Evolutionary conservation across 2,113 vertebrate genomes (phyloP).

Genomic region (Xyrauchen texanus): DNA sequence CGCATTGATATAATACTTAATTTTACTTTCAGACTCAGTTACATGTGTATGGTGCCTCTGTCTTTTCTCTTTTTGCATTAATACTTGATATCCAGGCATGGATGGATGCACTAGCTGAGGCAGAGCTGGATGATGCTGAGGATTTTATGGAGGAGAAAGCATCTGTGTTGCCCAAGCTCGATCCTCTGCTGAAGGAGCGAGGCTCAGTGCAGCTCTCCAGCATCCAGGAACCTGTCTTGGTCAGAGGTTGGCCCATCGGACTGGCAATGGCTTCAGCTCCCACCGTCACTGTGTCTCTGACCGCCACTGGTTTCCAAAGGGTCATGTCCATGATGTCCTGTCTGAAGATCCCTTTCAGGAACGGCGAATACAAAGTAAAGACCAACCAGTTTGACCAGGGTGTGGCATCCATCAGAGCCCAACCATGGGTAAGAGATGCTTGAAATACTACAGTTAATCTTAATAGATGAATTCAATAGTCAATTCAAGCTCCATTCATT

Average conservation of each 20-base stretch:
- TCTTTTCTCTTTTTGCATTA: not conserved
- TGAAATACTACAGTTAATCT: not conserved
- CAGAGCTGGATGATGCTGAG: conserved; percentile 81
- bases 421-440: conserved; percentile 80
- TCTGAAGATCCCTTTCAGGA: conserved; percentile 72
- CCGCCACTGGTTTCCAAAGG: conserved; percentile 70
- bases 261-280: conserved; percentile 81
- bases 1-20: not conserved
- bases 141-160: conserved; percentile 62
- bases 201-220: conserved; percentile 58
- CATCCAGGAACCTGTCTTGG: conserved; percentile 61
- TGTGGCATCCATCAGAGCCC: conserved; percentile 86
- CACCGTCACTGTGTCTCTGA: conserved; percentile 63
- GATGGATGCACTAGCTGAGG: conserved; percentile 79
- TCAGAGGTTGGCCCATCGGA: conserved; percentile 84
- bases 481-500: too few relatives aligned
- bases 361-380: conserved; percentile 62
- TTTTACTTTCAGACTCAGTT: not conserved
- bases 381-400: conserved; percentile 74
- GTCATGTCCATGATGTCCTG: conserved; percentile 76
- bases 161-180: conserved; percentile 40
- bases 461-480: too few relatives aligned
- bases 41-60: not conserved
- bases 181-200: conserved; percentile 40
- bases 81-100: conserved; percentile 61